Evolutionary conservation across 2,797 vertebrate genomes (phyloP).

Genomic region (Pseudochaenichthys georgianus): DNA sequence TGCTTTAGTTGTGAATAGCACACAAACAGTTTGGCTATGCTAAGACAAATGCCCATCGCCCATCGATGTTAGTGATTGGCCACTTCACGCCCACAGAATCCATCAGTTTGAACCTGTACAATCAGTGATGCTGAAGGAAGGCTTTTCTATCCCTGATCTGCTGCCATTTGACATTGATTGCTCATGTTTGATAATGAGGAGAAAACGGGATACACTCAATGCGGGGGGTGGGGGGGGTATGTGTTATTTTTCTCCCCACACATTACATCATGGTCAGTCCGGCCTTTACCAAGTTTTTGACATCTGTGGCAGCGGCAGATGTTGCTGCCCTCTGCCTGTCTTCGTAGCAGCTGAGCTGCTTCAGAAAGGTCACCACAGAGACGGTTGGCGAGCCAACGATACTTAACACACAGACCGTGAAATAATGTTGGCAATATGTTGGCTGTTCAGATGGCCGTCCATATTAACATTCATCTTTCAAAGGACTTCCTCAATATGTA

Average conservation of each 20-base stretch:
- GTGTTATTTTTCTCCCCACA: slow-evolving; percentile 62
- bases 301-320: slow-evolving; percentile 75
- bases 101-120: slow-evolving; percentile 74
- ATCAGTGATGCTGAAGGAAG: slow-evolving; percentile 67
- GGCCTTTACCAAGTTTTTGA: slow-evolving; percentile 53
- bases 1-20: slow-evolving; percentile 18
- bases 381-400: slow-evolving; percentile 43
- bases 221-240: slow-evolving; percentile 23
- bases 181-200: slow-evolving; percentile 73
- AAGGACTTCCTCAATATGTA: background rate
- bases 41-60: slow-evolving; percentile 57
- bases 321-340: slow-evolving; percentile 68
- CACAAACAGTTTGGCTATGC: slow-evolving; percentile 37
- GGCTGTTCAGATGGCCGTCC: slow-evolving; percentile 32
- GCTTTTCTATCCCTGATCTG: slow-evolving; percentile 65
- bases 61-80: slow-evolving; percentile 79
- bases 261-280: slow-evolving; percentile 63
- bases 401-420: slow-evolving; percentile 44
- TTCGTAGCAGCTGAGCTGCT: slow-evolving; percentile 65
- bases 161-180: slow-evolving; percentile 77
- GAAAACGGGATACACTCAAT: slow-evolving; percentile 55
- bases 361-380: slow-evolving; percentile 72
- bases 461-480: slow-evolving; percentile 11
- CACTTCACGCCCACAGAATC: slow-evolving; percentile 75
- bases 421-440: slow-evolving; percentile 52